Percentiles rank a stretch among this genome's conserved stretches.
Evolutionary conservation across 2,113 vertebrate species (phyloP).

Genomic region (Galbula dea): DNA sequence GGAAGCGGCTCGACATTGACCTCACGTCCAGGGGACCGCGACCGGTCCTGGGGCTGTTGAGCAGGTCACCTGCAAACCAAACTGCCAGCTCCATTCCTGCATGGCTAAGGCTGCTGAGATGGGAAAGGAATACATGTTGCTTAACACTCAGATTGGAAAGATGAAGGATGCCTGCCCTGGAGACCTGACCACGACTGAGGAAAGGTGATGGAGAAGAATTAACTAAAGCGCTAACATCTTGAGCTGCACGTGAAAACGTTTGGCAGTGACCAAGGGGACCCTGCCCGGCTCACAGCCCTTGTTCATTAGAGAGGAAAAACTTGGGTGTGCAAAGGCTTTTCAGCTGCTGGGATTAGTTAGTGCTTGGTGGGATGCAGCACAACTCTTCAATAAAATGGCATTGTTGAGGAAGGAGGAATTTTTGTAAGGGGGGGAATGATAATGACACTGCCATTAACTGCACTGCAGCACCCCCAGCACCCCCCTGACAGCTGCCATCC

Average conservation of each 20-base stretch:
- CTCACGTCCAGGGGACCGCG: rapidly evolving
- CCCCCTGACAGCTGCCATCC: not conserved
- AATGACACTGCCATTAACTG: not conserved
- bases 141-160: rapidly evolving
- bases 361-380: not conserved
- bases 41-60: rapidly evolving
- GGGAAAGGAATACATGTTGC: rapidly evolving
- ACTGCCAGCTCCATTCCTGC: not conserved
- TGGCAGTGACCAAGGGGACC: not conserved
- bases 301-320: not conserved
- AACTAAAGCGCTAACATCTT: rapidly evolving
- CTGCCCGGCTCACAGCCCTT: not conserved
- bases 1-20: not conserved
- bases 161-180: not conserved
- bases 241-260: rapidly evolving
- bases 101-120: rapidly evolving
- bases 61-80: not conserved
- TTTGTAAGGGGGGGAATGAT: not conserved
- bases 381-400: rapidly evolving
- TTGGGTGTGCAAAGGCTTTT: not conserved
- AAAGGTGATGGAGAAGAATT: not conserved
- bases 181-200: rapidly evolving
- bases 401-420: not conserved
- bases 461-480: not conserved
- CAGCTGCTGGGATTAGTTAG: not conserved